Evolutionary conservation across 1,140 invertebrate genomes (phyloP).

Genomic region (Caenorhabditis remanei): DNA sequence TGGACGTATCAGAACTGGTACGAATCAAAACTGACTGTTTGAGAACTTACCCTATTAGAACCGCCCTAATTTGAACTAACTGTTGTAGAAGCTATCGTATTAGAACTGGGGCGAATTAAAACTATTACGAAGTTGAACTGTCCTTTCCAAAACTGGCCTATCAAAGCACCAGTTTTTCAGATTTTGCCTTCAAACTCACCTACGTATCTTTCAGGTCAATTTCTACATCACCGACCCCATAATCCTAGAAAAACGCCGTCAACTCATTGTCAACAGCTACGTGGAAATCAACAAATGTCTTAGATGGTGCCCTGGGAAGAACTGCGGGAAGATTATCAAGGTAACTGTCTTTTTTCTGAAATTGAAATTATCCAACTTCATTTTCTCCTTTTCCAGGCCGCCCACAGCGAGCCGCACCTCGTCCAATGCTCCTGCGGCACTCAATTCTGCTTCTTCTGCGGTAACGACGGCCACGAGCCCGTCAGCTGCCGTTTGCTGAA

Average conservation of each 20-base stretch:
- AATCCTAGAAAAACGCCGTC: constrained; percentile 86
- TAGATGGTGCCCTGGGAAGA: constrained; percentile 93
- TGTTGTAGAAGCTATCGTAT: too few relatives aligned
- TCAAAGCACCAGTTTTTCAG: too few relatives aligned
- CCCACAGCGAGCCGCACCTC: neutral
- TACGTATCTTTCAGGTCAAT: constrained; percentile 77
- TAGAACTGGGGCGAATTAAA: too few relatives aligned
- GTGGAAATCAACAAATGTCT: constrained; percentile 80
- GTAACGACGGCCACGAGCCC: neutral
- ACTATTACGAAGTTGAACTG: too few relatives aligned
- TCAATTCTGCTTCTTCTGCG: neutral
- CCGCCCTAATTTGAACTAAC: too few relatives aligned
- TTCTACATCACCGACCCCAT: constrained; percentile 34
- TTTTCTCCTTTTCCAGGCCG: neutral
- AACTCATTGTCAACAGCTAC: constrained; percentile 98
- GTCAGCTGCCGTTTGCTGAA: neutral
- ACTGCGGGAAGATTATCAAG: constrained; percentile 95
- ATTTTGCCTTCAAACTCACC: too few relatives aligned
- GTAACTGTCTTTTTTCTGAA: constrained; percentile 79
- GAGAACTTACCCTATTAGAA: too few relatives aligned
- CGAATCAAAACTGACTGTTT: too few relatives aligned
- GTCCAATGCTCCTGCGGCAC: neutral
- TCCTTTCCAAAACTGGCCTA: too few relatives aligned
- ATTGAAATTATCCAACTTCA: neutral
- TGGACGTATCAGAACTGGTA: too few relatives aligned